Percentiles rank a stretch among this genome's conserved stretches.
phyloP scores from a whole-genome alignment of 1,140 invertebrate species.

The Euura lappo region DNA sequence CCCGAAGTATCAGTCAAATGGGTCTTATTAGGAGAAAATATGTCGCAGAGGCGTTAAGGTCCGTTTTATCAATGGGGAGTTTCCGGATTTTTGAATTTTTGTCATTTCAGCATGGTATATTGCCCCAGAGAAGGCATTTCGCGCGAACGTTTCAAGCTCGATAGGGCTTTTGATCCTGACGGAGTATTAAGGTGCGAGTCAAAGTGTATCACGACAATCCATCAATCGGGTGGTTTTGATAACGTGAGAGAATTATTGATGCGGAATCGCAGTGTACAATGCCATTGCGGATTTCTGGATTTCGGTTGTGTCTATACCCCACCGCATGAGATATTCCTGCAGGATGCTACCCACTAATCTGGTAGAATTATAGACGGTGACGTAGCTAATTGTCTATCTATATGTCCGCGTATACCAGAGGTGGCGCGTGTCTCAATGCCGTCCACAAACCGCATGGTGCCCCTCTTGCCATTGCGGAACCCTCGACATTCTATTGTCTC shows the following conservation, averaged over 20 bases:
- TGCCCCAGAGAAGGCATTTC: not conserved
- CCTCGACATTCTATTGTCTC: slow-evolving; percentile 22
- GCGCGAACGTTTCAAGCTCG: not conserved
- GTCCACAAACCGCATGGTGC: slow-evolving; percentile 42
- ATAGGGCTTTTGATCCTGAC: no score
- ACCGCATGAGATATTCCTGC: slow-evolving; percentile 33
- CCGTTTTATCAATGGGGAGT: not conserved
- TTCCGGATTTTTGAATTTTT: not conserved
- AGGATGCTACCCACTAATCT: slow-evolving; percentile 46
- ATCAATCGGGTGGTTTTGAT: not conserved
- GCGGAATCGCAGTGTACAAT: not conserved
- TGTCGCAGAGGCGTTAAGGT: not conserved
- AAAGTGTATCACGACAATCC: not conserved
- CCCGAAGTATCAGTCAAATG: slow-evolving; percentile 8
- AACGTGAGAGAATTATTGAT: slow-evolving; percentile 5
- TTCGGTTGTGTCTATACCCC: not conserved
- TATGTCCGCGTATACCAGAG: slow-evolving; percentile 36
- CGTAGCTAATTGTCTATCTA: slow-evolving; percentile 60
- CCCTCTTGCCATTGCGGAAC: slow-evolving; percentile 12
- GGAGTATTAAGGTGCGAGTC: no score
- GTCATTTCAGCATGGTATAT: not conserved
- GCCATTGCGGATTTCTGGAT: not conserved
- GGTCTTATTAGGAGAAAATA: not conserved
- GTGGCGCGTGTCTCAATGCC: slow-evolving; percentile 52
- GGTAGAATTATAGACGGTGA: slow-evolving; percentile 49